phyloP scores from a whole-genome alignment of 2,888 invertebrate genomes.

The Sinopyrophorus schimmeli region DNA sequence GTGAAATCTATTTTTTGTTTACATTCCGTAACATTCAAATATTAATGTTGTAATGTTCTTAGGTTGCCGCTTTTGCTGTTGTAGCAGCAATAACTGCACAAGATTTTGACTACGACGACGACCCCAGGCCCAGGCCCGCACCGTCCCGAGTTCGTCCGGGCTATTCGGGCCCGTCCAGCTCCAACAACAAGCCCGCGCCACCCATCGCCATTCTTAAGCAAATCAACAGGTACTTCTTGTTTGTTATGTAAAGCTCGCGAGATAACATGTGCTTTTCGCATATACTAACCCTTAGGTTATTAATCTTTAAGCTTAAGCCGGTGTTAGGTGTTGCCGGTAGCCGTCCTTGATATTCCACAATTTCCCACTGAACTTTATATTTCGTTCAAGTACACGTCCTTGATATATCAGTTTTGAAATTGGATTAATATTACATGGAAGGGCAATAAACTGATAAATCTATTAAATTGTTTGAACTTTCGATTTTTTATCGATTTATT shows the following conservation, averaged over 20 bases:
- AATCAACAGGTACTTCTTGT: conserved; percentile 69
- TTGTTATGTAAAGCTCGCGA: not conserved
- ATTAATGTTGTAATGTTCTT: conserved; percentile 4
- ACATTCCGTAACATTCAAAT: not conserved
- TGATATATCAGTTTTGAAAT: not conserved
- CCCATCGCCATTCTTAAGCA: conserved; percentile 83
- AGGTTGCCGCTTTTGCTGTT: conserved; percentile 32
- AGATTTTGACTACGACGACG: conserved; percentile 57
- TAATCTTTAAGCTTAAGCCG: too few relatives aligned
- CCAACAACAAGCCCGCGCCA: conserved; percentile 60
- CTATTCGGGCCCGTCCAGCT: conserved; percentile 51
- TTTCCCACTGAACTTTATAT: conserved; percentile 17
- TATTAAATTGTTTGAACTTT: too few relatives aligned
- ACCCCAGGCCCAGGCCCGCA: conserved; percentile 55
- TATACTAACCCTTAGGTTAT: too few relatives aligned
- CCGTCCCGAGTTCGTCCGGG: conserved; percentile 53
- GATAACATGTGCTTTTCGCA: not conserved
- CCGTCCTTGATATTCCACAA: conserved; percentile 11
- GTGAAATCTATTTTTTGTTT: conserved; percentile 1
- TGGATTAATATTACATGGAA: too few relatives aligned
- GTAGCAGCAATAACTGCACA: conserved; percentile 58
- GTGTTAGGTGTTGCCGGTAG: too few relatives aligned
- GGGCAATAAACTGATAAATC: too few relatives aligned
- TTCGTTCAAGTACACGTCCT: conserved; percentile 10
- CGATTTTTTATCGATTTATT: too few relatives aligned